Evolutionary conservation across 64 coral and sea anemone genomes (phyloP).

Genomic region (Cladopsammia gracilis): DNA sequence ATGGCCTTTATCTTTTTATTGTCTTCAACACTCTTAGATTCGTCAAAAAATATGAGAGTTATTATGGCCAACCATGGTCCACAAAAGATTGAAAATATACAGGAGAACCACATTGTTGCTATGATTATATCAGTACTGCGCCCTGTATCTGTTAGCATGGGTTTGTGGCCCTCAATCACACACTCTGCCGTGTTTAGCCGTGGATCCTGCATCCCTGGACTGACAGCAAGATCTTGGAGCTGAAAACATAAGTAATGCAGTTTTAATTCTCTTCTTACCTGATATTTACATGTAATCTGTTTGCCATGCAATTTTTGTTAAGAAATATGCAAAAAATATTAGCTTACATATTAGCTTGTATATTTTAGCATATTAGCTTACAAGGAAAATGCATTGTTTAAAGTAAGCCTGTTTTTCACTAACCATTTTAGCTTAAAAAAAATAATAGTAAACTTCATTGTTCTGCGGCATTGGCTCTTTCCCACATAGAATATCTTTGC

Average conservation of each 20-base stretch:
- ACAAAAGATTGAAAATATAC: neutral
- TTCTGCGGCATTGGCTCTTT: too few species aligned
- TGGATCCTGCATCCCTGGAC: constrained; percentile 5
- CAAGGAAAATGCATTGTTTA: too few species aligned
- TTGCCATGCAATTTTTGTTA: too few species aligned
- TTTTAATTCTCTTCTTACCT: neutral
- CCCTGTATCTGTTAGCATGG: neutral
- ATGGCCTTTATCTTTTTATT: neutral
- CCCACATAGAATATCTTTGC: too few species aligned
- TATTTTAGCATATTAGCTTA: too few species aligned
- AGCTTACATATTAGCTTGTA: too few species aligned
- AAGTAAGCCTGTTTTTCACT: too few species aligned
- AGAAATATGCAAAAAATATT: too few species aligned
- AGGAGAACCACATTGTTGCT: neutral
- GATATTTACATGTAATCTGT: too few species aligned
- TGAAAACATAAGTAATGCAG: neutral
- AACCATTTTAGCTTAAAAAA: too few species aligned
- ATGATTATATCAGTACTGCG: neutral
- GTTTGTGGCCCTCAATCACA: neutral
- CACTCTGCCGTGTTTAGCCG: neutral
- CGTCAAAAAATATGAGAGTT: neutral
- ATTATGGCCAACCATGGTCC: neutral
- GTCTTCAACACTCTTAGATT: too few species aligned
- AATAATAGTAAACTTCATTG: too few species aligned
- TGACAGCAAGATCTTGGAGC: neutral